phyloP scores from a whole-genome alignment of 2,113 vertebrate genomes.

The Notiomystis cincta region DNA sequence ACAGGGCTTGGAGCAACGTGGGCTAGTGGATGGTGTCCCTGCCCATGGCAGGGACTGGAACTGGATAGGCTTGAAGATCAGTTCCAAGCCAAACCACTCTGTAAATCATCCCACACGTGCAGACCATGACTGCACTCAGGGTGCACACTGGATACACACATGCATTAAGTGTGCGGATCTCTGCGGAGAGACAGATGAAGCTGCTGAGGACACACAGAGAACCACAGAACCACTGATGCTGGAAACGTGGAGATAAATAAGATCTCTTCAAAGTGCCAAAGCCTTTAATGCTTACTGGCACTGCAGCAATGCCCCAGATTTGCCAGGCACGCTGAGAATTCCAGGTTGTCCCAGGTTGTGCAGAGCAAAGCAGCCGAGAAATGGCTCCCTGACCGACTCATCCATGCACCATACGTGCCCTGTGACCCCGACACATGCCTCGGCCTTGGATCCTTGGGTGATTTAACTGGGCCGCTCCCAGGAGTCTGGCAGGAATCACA shows the following conservation, averaged over 20 bases:
- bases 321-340: background rate
- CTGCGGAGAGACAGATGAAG: rapidly evolving
- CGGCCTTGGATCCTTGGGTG: background rate
- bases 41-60: background rate
- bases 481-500: background rate
- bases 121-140: rapidly evolving
- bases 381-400: background rate
- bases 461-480: background rate
- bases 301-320: background rate
- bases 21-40: background rate
- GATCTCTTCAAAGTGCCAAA: background rate
- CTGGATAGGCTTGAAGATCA: background rate
- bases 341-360: background rate
- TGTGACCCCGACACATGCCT: background rate
- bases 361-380: rapidly evolving
- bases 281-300: background rate
- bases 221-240: rapidly evolving
- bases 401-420: rapidly evolving
- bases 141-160: rapidly evolving
- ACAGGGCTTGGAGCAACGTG: background rate
- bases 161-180: rapidly evolving
- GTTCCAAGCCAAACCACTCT: background rate
- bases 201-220: background rate
- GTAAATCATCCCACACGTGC: rapidly evolving
- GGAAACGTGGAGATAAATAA: background rate